Evolutionary conservation across 2,797 vertebrate genomes (phyloP).

Genomic region (Acanthurus tractus): DNA sequence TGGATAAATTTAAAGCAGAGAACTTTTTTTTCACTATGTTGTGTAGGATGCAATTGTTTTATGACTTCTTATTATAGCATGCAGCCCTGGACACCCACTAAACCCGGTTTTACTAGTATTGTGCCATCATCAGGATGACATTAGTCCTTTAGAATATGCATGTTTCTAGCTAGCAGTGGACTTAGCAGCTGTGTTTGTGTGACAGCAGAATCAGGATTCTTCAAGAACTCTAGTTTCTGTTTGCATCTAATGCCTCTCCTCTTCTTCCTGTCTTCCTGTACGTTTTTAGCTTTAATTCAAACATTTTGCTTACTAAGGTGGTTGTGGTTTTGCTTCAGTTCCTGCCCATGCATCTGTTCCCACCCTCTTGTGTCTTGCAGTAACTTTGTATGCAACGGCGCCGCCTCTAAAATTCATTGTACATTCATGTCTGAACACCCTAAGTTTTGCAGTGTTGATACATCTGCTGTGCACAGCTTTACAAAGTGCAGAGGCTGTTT

Average conservation of each 20-base stretch:
- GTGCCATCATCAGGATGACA: too few species aligned
- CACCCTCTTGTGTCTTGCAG: background rate
- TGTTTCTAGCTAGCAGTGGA: background rate
- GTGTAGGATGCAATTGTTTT: too few species aligned
- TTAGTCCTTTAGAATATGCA: too few species aligned
- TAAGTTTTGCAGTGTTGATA: background rate
- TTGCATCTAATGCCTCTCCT: too few species aligned
- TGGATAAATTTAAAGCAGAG: too few species aligned
- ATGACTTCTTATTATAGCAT: too few species aligned
- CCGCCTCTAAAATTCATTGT: background rate
- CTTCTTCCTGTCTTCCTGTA: background rate
- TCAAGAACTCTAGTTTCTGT: too few species aligned
- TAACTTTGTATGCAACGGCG: background rate
- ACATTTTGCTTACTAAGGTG: background rate
- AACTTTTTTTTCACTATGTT: too few species aligned
- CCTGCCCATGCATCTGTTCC: background rate
- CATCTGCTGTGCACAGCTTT: constrained; percentile 11
- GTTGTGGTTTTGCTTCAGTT: background rate
- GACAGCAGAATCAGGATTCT: background rate
- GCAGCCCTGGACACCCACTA: too few species aligned
- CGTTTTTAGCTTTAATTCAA: background rate
- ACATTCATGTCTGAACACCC: background rate
- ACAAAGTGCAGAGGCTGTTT: constrained; percentile 30
- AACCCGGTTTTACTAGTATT: too few species aligned
- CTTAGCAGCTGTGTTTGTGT: background rate